These are phyloP conservation scores for Nomada goodeniana DNA, from an alignment of 2,888 invertebrate species.

Conservation along the genomic window DNA sequence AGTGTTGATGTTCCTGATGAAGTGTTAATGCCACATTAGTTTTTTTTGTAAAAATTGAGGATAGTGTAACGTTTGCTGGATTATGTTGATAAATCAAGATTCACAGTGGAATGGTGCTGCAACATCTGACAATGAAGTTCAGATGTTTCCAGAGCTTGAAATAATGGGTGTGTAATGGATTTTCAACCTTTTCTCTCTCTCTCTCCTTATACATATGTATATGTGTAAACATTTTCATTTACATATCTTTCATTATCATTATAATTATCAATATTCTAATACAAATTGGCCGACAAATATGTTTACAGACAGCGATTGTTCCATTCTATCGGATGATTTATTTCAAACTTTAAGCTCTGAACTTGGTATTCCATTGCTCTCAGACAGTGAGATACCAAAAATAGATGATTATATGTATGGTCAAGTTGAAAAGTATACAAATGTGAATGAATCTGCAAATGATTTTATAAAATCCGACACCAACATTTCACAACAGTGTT, in stretches of 20 bases:
- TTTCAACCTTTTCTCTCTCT: neutral
- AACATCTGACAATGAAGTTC: constrained; percentile 60
- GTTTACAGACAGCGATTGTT: constrained; percentile 72
- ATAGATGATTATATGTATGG: constrained; percentile 28
- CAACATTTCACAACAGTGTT: constrained; percentile 22
- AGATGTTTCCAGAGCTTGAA: constrained; percentile 78
- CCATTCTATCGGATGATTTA: constrained; percentile 77
- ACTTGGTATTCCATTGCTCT: constrained; percentile 76
- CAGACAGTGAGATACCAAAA: constrained; percentile 72
- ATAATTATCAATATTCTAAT: too few species aligned
- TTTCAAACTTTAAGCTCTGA: constrained; percentile 78
- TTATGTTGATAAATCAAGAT: constrained; percentile 78
- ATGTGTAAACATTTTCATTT: neutral
- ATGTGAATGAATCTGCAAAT: constrained; percentile 60
- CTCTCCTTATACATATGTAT: neutral
- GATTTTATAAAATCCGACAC: constrained; percentile 21
- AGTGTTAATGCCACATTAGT: neutral
- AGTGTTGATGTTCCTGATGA: neutral
- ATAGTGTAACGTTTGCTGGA: constrained; percentile 6
- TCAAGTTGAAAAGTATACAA: constrained; percentile 52
- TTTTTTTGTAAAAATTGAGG: constrained; percentile 9
- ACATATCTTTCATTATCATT: neutral
- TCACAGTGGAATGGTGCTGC: constrained; percentile 70
- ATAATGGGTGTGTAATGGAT: constrained; percentile 71
- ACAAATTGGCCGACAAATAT: neutral